Percentiles rank a stretch among this genome's conserved stretches.
phyloP scores from a whole-genome alignment of 2,888 invertebrate species.

The Erynnis tages region DNA sequence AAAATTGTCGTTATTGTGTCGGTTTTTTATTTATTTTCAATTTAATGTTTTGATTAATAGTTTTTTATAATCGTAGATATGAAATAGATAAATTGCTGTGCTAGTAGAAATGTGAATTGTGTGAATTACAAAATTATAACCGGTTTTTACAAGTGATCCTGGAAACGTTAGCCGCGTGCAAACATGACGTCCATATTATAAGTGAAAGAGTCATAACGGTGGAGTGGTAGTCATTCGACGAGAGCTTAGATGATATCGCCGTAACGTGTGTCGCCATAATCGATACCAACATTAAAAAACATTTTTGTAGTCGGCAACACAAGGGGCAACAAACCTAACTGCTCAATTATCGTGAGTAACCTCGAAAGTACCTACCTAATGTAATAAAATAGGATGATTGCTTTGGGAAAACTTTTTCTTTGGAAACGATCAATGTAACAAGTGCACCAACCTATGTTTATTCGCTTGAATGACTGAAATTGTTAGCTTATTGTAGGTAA shows the following conservation, averaged over 20 bases:
- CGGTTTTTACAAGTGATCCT: too few relatives aligned
- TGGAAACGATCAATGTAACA: background rate
- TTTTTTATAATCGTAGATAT: too few relatives aligned
- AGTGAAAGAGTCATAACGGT: constrained; percentile 16
- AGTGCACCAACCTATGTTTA: too few relatives aligned
- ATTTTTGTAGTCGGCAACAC: constrained; percentile 1
- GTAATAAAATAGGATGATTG: background rate
- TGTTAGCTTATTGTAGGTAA: too few relatives aligned
- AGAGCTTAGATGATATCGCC: constrained; percentile 65
- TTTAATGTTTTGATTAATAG: too few relatives aligned
- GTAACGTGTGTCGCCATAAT: constrained; percentile 61
- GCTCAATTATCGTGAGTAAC: background rate
- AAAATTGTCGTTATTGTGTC: too few relatives aligned
- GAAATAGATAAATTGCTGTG: too few relatives aligned
- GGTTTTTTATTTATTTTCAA: too few relatives aligned
- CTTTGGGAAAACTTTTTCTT: background rate
- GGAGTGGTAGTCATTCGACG: constrained; percentile 45
- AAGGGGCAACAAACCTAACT: background rate
- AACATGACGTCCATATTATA: background rate
- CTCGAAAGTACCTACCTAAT: background rate
- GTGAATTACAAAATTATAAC: too few relatives aligned
- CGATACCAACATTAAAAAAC: constrained; percentile 48
- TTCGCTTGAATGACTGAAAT: too few relatives aligned
- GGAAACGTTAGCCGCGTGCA: too few relatives aligned
- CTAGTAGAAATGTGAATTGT: too few relatives aligned